Conservation (phyloP, 2,113 vertebrate genomes). For the Callopanchax toddi region DNA sequence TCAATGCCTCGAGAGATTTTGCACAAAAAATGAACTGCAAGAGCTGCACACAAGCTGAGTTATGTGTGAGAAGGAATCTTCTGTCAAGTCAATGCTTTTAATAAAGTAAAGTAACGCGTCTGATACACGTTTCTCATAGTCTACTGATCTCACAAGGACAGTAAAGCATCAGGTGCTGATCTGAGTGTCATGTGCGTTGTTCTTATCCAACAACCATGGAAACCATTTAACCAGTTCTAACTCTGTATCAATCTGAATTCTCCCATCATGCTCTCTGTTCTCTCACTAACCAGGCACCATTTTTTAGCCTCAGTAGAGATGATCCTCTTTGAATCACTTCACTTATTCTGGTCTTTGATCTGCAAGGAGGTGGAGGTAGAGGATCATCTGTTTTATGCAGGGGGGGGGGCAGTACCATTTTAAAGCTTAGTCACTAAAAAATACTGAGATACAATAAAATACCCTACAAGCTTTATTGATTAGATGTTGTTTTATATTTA, state of each 20-base stretch:
- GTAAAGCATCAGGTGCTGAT: no score
- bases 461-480: no score
- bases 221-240: not conserved
- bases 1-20: conserved; percentile 25
- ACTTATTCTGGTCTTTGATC: not conserved
- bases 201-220: not conserved
- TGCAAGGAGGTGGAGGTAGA: not conserved
- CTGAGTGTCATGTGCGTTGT: no score
- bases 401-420: not conserved
- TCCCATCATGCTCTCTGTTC: no score
- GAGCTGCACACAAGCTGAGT: not conserved
- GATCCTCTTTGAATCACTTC: not conserved
- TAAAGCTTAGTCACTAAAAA: not conserved
- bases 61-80: not conserved
- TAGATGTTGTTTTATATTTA: no score
- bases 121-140: not conserved
- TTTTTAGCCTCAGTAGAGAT: not conserved
- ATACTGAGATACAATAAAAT: not conserved
- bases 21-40: conserved; percentile 10
- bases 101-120: not conserved
- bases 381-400: not conserved
- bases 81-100: no score
- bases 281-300: not conserved
- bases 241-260: no score
- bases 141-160: no score